Evolutionary conservation across 2,797 vertebrate species (phyloP), one percentile per base, ranked within the genome.

Genomic region (Acrossocheilus wenchowensis): DNA sequence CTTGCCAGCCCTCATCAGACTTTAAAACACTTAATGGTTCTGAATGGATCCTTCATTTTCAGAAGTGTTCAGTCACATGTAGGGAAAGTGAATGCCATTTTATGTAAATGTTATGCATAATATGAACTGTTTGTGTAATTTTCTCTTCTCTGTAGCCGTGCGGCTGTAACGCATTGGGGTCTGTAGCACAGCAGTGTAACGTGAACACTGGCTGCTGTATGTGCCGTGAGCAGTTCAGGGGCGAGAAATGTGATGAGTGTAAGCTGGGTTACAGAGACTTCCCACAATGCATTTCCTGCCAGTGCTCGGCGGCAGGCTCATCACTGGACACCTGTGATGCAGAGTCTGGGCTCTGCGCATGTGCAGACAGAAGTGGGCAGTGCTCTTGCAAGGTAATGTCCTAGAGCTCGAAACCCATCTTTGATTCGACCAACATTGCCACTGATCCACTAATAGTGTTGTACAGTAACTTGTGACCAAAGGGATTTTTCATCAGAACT

Each of bases 361-460:
- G 98, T 19, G 30, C 91, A 0, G 96, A 98, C 87, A 94, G 91
- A 2, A 97, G 94, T 0, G 98, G 97, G 17, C 97, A 97, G 45
- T 99, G 98, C 87, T 96, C 91, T 90, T 99, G 98, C 95, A 99
- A 98, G 98, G 98, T 99, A 94, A 39, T 87, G n/a, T 14, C 15
- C 17, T 71, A 54, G 26, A 66, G 14, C 87, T 81, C 75, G n/a
- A 73, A 41, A 73, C 15, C 39, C 23, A 39, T n/a, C n/a, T n/a
- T n/a, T n/a, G n/a, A n/a, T n/a, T n/a, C n/a, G n/a, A n/a, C n/a
- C n/a, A n/a, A n/a, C n/a, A n/a, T n/a, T n/a, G n/a, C n/a, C n/a
- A n/a, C n/a, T n/a, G n/a, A n/a, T n/a, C n/a, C n/a, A n/a, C n/a
- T n/a, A 81, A 85, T 91, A 2, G 6, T 14, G n/a, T 12, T 81